Conservation (phyloP, 23 tunicate genomes). For the Trididemnum nubilum region DNA sequence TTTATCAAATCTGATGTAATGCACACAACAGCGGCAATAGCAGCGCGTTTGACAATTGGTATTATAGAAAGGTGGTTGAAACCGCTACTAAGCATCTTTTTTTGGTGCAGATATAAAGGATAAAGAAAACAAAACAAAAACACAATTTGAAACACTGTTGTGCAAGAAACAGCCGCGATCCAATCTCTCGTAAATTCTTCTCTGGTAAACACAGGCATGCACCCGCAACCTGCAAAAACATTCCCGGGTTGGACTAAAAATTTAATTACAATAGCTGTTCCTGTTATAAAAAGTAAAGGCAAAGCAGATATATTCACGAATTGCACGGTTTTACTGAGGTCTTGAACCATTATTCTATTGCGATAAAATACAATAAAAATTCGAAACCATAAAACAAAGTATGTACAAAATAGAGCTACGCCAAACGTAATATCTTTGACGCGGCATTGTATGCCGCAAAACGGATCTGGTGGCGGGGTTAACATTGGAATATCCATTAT, state of each 20-base stretch:
- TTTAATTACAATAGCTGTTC: not conserved
- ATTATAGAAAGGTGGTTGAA: not conserved
- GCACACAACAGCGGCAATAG: conserved; percentile 28
- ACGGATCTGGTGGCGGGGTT: not conserved
- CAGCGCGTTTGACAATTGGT: conserved; percentile 31
- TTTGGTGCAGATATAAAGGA: conserved; percentile 33
- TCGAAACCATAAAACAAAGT: conserved; percentile 40
- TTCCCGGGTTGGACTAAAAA: conserved; percentile 28
- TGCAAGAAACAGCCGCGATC: conserved; percentile 18
- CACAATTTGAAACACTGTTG: conserved; percentile 18
- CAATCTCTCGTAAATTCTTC: conserved; percentile 3
- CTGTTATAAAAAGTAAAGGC: conserved; percentile 3
- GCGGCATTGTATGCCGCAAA: conserved; percentile 32
- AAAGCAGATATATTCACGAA: conserved; percentile 8
- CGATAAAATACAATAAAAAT: conserved; percentile 36
- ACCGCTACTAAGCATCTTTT: conserved; percentile 31
- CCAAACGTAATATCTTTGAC: conserved; percentile 21
- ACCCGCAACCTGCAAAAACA: not conserved
- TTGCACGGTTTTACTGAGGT: not conserved
- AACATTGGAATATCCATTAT: conserved; percentile 27
- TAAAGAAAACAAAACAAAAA: conserved; percentile 38
- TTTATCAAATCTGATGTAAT: conserved; percentile 22
- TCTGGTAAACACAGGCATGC: not conserved
- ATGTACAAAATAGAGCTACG: not conserved
- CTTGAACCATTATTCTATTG: not conserved